A percentile compares a stretch with the other conserved stretches of the same genome.
Evolutionary conservation across 2,888 invertebrate species (phyloP).

Genomic region (Coleophora flavipennella): DNA sequence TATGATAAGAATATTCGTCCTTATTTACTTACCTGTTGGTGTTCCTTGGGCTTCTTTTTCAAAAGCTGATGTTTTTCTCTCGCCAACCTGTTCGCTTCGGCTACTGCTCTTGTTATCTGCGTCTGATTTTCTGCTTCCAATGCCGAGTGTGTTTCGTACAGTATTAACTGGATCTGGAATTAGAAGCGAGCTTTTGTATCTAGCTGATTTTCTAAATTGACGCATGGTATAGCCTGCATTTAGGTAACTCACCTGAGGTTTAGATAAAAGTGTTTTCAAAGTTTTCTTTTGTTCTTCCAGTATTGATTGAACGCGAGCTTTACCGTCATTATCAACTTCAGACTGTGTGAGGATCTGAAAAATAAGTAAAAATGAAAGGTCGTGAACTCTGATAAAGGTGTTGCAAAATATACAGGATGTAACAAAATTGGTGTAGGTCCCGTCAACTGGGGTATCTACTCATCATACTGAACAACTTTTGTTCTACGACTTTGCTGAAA

Average conservation of each 20-base stretch:
- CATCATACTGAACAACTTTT: too few relatives aligned
- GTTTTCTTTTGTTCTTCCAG: constrained; percentile 84
- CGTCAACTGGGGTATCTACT: too few relatives aligned
- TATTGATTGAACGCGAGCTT: constrained; percentile 75
- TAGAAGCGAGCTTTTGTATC: not conserved
- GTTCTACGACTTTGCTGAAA: too few relatives aligned
- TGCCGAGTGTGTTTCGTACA: constrained; percentile 88
- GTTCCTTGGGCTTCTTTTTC: constrained; percentile 38
- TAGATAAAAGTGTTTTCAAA: constrained; percentile 80
- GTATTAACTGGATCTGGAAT: constrained; percentile 79
- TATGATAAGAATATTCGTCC: too few relatives aligned
- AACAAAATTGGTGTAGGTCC: too few relatives aligned
- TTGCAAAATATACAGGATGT: constrained; percentile 22
- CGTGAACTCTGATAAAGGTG: too few relatives aligned
- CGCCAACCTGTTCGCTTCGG: constrained; percentile 80
- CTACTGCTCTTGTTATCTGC: constrained; percentile 78
- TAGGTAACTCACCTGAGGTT: constrained; percentile 76
- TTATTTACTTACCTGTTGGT: constrained; percentile 25
- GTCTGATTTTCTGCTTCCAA: constrained; percentile 81
- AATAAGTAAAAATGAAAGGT: too few relatives aligned
- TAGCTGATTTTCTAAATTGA: too few relatives aligned
- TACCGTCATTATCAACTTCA: constrained; percentile 75
- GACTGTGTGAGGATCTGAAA: constrained; percentile 75
- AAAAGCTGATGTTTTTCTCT: constrained; percentile 76
- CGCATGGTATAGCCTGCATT: too few relatives aligned